Evolutionary conservation across 2,797 vertebrate species (phyloP).

Genomic region (Melanotaenia nigrans): DNA sequence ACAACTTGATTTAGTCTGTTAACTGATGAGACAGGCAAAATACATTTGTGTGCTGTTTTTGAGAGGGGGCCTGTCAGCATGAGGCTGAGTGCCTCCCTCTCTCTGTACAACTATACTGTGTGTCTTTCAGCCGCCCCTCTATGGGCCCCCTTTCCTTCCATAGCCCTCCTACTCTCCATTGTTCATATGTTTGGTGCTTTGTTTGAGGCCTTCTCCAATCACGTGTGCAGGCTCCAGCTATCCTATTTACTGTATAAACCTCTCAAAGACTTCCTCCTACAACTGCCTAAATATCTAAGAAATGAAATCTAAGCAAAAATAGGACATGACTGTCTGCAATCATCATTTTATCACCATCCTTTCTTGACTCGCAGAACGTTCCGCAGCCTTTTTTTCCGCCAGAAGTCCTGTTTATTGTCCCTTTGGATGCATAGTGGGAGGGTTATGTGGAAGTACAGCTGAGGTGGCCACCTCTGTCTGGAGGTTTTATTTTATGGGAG

Average conservation of each 20-base stretch:
- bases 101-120: slow-evolving; percentile 54
- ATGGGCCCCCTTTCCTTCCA: slow-evolving; percentile 71
- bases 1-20: slow-evolving; percentile 12
- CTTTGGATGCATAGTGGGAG: slow-evolving; percentile 69
- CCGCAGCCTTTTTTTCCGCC: slow-evolving; percentile 25
- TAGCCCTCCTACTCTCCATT: slow-evolving; percentile 75
- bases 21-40: slow-evolving; percentile 32
- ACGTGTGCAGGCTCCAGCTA: slow-evolving; percentile 52
- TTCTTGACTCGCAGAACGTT: slow-evolving; percentile 30
- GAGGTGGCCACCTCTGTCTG: slow-evolving; percentile 70
- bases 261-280: slow-evolving; percentile 28
- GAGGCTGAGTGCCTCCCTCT: slow-evolving; percentile 41
- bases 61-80: slow-evolving; percentile 52
- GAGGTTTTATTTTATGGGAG: slow-evolving; percentile 66
- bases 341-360: slow-evolving; percentile 31
- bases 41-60: slow-evolving; percentile 43
- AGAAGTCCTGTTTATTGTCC: slow-evolving; percentile 60
- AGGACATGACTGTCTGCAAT: slow-evolving; percentile 7
- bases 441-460: slow-evolving; percentile 67
- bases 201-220: slow-evolving; percentile 69
- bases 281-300: slow-evolving; percentile 1
- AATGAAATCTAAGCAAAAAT: slow-evolving; percentile 14
- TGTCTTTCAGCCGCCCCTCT: slow-evolving; percentile 70
- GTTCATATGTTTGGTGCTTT: slow-evolving; percentile 74
- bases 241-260: slow-evolving; percentile 57